phyloP scores from a whole-genome alignment of 2,888 invertebrate genomes.

The Hydriomena furcata region DNA sequence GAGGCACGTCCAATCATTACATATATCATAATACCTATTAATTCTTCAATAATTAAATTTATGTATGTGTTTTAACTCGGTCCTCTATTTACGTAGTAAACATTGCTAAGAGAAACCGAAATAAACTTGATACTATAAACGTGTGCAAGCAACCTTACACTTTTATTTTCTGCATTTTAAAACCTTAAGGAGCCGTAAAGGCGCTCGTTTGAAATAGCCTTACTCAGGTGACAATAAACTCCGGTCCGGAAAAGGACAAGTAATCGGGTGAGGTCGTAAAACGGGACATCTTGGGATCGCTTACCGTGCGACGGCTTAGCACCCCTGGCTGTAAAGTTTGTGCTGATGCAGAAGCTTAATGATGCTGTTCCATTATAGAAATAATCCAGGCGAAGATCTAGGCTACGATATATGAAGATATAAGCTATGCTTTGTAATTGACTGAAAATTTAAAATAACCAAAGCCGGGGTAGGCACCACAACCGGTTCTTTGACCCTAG shows the following conservation, averaged over 20 bases:
- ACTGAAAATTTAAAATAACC: no score
- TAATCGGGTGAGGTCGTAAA: conserved; percentile 70
- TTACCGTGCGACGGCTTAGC: conserved; percentile 58
- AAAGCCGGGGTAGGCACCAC: no score
- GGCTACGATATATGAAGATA: no score
- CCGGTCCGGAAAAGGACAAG: conserved; percentile 51
- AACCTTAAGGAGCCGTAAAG: conserved; percentile 42
- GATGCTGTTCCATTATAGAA: conserved; percentile 7
- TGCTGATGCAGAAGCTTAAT: conserved; percentile 44
- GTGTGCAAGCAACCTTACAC: conserved; percentile 1
- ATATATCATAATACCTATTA: no score
- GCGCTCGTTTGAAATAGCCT: conserved; percentile 60
- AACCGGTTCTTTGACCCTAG: no score
- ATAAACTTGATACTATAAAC: conserved; percentile 3
- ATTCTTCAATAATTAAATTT: no score
- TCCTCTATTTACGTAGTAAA: no score
- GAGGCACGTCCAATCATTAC: no score
- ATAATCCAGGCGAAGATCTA: no score
- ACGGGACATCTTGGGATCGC: conserved; percentile 59
- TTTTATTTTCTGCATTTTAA: conserved; percentile 26
- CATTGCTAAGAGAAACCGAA: conserved; percentile 5
- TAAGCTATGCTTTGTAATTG: no score
- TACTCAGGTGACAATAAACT: conserved; percentile 78
- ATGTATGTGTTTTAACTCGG: no score
- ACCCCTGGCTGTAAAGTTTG: conserved; percentile 42